Evolutionary conservation across 2,888 invertebrate genomes (phyloP).

Genomic region (Callinectes sapidus): DNA sequence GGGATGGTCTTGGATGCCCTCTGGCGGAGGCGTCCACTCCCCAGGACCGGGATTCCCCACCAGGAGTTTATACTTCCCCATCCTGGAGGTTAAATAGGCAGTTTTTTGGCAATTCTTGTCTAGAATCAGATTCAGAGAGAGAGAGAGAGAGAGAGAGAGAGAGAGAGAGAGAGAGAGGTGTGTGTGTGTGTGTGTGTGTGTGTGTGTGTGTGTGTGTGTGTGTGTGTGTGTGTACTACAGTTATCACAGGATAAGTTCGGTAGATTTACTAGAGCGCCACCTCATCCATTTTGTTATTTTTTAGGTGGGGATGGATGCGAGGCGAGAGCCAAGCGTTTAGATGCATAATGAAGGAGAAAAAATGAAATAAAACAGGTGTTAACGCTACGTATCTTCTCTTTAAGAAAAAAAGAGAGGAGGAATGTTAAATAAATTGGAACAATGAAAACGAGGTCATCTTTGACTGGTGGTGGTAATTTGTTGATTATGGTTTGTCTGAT

Average conservation of each 20-base stretch:
- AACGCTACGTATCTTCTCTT: not conserved
- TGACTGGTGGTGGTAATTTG: too few species aligned
- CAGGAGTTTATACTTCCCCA: conserved; percentile 67
- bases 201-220: too few species aligned
- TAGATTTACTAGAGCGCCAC: not conserved
- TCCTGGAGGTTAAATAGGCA: conserved; percentile 39
- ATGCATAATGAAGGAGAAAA: not conserved
- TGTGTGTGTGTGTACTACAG: too few species aligned
- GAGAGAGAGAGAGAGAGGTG: too few species aligned
- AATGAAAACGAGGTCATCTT: not conserved
- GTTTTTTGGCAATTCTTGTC: not conserved
- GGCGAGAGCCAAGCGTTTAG: not conserved
- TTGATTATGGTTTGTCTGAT: too few species aligned
- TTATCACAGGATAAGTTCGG: not conserved
- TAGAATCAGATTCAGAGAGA: too few species aligned
- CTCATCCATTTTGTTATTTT: not conserved
- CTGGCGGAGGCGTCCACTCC: conserved; percentile 65
- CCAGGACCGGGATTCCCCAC: conserved; percentile 69
- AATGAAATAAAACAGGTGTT: not conserved
- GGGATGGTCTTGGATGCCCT: not conserved
- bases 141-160: too few species aligned
- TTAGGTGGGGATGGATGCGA: not conserved
- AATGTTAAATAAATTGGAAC: not conserved
- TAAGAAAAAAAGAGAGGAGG: not conserved
- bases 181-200: too few species aligned